A percentile compares a stretch with the other conserved stretches of the same genome.
These are phyloP conservation scores for Kryptopterus vitreolus DNA, from an alignment of 2,797 vertebrate species.

Conservation along the genomic window DNA sequence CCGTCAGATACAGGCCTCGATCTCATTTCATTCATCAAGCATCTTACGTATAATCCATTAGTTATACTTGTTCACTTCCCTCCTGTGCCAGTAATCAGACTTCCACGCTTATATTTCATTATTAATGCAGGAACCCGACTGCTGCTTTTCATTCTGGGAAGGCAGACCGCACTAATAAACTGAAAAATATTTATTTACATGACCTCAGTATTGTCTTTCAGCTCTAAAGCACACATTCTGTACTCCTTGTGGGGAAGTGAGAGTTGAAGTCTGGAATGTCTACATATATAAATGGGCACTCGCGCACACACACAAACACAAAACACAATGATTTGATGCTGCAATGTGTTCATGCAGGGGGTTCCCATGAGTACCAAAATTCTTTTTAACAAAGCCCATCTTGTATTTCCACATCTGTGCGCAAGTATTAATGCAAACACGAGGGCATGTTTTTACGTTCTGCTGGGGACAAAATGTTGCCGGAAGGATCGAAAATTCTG, in stretches of 20 bases:
- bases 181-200: constrained; percentile 51
- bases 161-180: constrained; percentile 34
- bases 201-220: constrained; percentile 44
- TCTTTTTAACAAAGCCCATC: background rate
- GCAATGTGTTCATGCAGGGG: background rate
- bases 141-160: constrained; percentile 34
- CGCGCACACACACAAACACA: constrained; percentile 5
- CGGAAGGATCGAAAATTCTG: background rate
- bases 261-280: constrained; percentile 25
- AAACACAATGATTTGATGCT: constrained; percentile 11
- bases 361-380: background rate
- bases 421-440: background rate
- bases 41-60: constrained; percentile 49
- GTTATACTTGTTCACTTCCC: constrained; percentile 34
- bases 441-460: background rate
- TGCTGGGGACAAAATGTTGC: background rate
- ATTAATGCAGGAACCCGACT: constrained; percentile 43
- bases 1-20: constrained; percentile 8
- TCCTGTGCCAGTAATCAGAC: constrained; percentile 48
- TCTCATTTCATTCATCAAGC: constrained; percentile 46
- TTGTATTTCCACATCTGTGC: background rate
- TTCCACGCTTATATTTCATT: constrained; percentile 49
- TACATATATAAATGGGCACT: background rate
- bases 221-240: constrained; percentile 29
- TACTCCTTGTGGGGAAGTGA: constrained; percentile 6